phyloP scores from a whole-genome alignment of 1,140 invertebrate species.

The Diachasma alloeum region DNA sequence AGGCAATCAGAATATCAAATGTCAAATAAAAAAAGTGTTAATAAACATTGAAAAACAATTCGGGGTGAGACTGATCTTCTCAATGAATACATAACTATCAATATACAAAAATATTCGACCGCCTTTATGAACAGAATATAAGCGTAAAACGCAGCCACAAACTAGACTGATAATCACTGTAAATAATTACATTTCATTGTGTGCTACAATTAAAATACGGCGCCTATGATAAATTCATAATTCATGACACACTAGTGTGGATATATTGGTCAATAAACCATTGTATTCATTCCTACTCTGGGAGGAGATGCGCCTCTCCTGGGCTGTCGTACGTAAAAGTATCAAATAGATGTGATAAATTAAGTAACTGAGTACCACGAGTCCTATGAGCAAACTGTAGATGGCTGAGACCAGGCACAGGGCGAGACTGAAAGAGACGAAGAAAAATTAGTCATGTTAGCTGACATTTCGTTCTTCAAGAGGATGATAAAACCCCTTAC shows the following conservation, averaged over 20 bases:
- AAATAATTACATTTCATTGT: too few relatives aligned
- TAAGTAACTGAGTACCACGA: slow-evolving; percentile 53
- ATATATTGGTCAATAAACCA: slow-evolving; percentile 30
- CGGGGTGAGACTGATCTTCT: background rate
- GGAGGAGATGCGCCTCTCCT: slow-evolving; percentile 44
- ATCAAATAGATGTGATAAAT: slow-evolving; percentile 58
- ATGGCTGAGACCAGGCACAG: slow-evolving; percentile 62
- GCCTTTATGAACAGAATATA: background rate
- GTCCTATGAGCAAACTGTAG: slow-evolving; percentile 58
- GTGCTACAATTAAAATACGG: too few relatives aligned
- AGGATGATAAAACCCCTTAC: slow-evolving; percentile 62
- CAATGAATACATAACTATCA: background rate
- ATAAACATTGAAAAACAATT: too few relatives aligned
- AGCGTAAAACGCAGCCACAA: background rate
- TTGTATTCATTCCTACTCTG: slow-evolving; percentile 36
- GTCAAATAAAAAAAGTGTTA: too few relatives aligned
- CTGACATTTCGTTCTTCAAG: background rate
- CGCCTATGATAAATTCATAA: background rate
- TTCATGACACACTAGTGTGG: background rate
- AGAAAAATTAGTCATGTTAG: background rate
- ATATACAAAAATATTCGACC: background rate
- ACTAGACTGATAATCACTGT: too few relatives aligned
- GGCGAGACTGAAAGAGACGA: slow-evolving; percentile 55
- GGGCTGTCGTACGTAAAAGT: slow-evolving; percentile 53
- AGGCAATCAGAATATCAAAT: background rate